Percentiles rank a stretch among this genome's conserved stretches.
Evolutionary conservation across 1,140 invertebrate species (phyloP).

Genomic region (Babylonia areolata): DNA sequence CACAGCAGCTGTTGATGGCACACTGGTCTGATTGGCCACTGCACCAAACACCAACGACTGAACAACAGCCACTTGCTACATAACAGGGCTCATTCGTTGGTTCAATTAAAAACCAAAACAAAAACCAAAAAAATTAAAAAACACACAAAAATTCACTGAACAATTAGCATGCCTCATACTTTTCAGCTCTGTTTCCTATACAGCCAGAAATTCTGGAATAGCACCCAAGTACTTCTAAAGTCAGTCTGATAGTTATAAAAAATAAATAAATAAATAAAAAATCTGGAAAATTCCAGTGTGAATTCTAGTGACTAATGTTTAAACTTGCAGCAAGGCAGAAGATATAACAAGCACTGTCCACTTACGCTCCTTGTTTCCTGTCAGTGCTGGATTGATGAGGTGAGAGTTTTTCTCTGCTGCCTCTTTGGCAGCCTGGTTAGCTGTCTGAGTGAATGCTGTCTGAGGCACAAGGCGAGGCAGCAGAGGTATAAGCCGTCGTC

Average conservation of each 20-base stretch:
- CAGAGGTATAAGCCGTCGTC: conserved; percentile 86
- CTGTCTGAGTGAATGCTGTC: conserved; percentile 88
- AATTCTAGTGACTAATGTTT: too few species aligned
- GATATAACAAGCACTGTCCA: neutral
- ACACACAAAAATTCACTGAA: too few species aligned
- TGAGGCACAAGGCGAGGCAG: conserved; percentile 88
- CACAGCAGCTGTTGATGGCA: neutral
- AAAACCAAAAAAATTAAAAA: too few species aligned
- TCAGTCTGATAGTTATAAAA: neutral
- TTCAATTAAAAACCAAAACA: too few species aligned
- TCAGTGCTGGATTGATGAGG: conserved; percentile 67
- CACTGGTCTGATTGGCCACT: conserved; percentile 30
- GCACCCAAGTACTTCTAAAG: too few species aligned
- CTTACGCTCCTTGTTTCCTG: conserved; percentile 70
- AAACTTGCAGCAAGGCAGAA: neutral
- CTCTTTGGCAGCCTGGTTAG: conserved; percentile 82
- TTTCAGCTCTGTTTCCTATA: too few species aligned
- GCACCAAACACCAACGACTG: neutral
- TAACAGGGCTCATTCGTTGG: too few species aligned
- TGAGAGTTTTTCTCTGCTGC: conserved; percentile 71
- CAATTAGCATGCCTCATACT: too few species aligned
- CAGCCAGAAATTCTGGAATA: too few species aligned
- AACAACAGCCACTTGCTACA: too few species aligned
- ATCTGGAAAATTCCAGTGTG: too few species aligned
- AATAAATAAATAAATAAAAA: too few species aligned